A percentile compares a stretch with the other conserved stretches of the same genome.
These are phyloP conservation scores for Dromiciops gliroides DNA, from an alignment of 2,113 vertebrate genomes.

Conservation along the genomic window DNA sequence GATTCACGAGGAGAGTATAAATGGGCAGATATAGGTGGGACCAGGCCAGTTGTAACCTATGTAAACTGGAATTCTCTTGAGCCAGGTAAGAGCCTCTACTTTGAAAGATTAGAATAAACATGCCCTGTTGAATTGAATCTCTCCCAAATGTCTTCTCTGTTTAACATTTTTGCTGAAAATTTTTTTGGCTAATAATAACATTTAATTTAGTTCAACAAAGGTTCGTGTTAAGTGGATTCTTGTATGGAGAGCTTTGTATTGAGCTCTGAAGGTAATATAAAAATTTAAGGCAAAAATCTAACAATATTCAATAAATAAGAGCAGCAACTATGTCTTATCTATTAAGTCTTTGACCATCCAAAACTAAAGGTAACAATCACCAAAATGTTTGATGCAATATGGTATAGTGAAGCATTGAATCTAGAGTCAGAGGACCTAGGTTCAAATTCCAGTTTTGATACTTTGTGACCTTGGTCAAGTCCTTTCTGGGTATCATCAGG, in stretches of 20 bases:
- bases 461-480: not conserved
- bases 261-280: not conserved
- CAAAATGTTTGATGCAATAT: not conserved
- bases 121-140: not conserved
- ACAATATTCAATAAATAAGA: not conserved
- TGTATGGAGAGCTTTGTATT: not conserved
- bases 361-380: not conserved
- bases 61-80: constrained; percentile 92
- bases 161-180: not conserved
- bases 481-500: no score
- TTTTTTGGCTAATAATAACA: not conserved
- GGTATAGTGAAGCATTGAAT: not conserved
- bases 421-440: not conserved
- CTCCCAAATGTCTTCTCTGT: not conserved
- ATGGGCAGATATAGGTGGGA: constrained; percentile 85
- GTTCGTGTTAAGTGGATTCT: not conserved
- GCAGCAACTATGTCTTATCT: not conserved
- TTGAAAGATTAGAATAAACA: not conserved
- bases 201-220: not conserved
- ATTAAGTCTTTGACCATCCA: not conserved
- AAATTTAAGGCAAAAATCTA: not conserved
- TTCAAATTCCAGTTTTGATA: not conserved
- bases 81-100: constrained; percentile 86
- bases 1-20: constrained; percentile 89
- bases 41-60: constrained; percentile 81